phyloP scores from a whole-genome alignment of 2,888 invertebrate species.

The Selenia dentaria region DNA sequence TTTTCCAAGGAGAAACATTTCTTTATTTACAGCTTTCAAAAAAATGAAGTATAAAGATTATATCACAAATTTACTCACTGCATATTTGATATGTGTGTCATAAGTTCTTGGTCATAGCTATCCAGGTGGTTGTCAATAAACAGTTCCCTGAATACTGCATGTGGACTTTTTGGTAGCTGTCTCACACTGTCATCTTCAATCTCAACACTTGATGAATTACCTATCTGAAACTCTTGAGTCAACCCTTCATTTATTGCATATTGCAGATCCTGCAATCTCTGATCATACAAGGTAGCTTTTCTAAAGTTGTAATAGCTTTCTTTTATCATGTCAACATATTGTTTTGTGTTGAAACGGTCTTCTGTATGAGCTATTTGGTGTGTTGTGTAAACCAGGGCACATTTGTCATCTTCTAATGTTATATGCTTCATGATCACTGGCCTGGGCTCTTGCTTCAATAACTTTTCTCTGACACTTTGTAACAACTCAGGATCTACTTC shows the following conservation, averaged over 20 bases:
- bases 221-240: constrained; percentile 67
- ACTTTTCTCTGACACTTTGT: constrained; percentile 69
- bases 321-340: constrained; percentile 67
- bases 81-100: constrained; percentile 65
- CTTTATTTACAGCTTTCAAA: too few relatives aligned
- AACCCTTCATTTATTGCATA: constrained; percentile 79
- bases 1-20: too few relatives aligned
- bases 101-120: constrained; percentile 71
- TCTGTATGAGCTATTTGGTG: constrained; percentile 61
- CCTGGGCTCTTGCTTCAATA: constrained; percentile 55
- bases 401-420: constrained; percentile 69
- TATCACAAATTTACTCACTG: constrained; percentile 73
- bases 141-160: constrained; percentile 72
- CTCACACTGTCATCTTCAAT: constrained; percentile 33
- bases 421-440: constrained; percentile 41
- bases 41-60: too few relatives aligned
- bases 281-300: constrained; percentile 74
- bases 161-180: constrained; percentile 63
- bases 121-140: constrained; percentile 72
- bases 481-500: constrained; percentile 73
- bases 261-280: constrained; percentile 70
- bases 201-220: constrained; percentile 27
- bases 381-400: constrained; percentile 70
- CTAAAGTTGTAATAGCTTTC: constrained; percentile 80
- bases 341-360: constrained; percentile 62